Evolutionary conservation across 2,797 vertebrate species (phyloP).

Genomic region (Sus cebifrons): DNA sequence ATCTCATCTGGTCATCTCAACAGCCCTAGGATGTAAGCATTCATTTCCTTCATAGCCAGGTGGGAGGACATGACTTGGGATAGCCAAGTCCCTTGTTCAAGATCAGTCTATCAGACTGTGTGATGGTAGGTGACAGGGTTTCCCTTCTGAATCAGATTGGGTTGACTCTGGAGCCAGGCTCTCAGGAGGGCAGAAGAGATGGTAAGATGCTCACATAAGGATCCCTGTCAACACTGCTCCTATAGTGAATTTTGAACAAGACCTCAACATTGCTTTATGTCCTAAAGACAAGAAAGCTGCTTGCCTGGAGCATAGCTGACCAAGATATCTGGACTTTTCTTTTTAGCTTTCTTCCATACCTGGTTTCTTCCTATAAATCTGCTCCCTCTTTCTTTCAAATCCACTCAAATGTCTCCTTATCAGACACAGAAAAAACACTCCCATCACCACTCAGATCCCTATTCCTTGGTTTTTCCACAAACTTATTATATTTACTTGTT

Average conservation of each 20-base stretch:
- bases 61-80: not conserved
- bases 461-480: not conserved
- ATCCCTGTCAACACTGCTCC: not conserved
- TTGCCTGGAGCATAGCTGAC: not conserved
- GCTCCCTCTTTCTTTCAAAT: not conserved
- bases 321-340: not conserved
- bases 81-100: not conserved
- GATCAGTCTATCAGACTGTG: not conserved
- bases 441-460: not conserved
- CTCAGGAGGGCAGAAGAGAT: not conserved
- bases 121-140: not conserved
- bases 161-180: not conserved
- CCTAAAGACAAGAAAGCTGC: not conserved
- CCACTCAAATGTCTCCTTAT: not conserved
- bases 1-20: not conserved
- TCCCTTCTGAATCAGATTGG: not conserved
- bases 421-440: not conserved
- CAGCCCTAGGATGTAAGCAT: not conserved
- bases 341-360: not conserved
- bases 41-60: not conserved
- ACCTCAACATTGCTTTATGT: not conserved
- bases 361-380: not conserved
- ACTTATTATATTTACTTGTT: not conserved
- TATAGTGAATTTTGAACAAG: not conserved
- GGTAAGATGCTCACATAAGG: not conserved